Evolutionary conservation across 2,888 invertebrate species (phyloP).

Genomic region (Acanthococcus lagerstroemiae): DNA sequence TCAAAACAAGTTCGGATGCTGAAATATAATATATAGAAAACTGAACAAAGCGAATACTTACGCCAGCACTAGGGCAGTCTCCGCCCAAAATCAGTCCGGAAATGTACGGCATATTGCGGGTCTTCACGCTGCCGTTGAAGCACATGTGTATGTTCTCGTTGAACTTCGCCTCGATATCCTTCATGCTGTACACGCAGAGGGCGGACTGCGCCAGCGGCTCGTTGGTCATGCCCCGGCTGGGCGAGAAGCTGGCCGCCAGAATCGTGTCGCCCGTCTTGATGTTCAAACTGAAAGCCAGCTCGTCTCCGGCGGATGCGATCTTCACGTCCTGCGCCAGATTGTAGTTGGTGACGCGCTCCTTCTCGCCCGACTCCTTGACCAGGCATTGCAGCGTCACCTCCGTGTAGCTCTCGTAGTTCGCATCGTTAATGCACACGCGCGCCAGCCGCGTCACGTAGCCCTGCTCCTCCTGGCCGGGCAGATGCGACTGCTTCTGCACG

Average conservation of each 20-base stretch:
- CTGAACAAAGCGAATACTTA: constrained; percentile 41
- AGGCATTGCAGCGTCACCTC: constrained; percentile 88
- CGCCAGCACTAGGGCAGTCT: constrained; percentile 76
- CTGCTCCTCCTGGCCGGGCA: constrained; percentile 76
- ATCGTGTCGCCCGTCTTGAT: constrained; percentile 70
- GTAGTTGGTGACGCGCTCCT: constrained; percentile 52
- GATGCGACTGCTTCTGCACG: constrained; percentile 84
- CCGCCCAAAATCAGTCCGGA: constrained; percentile 85
- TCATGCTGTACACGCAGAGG: constrained; percentile 82
- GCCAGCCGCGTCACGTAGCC: constrained; percentile 84
- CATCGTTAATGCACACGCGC: constrained; percentile 87
- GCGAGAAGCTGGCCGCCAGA: constrained; percentile 78
- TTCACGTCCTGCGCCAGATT: constrained; percentile 90
- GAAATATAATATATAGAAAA: too few species aligned
- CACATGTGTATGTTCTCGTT: constrained; percentile 96
- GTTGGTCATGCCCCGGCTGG: constrained; percentile 77
- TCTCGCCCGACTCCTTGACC: constrained; percentile 51
- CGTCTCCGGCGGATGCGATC: constrained; percentile 71
- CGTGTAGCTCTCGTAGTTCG: constrained; percentile 91
- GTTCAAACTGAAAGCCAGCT: constrained; percentile 69
- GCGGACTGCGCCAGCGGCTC: constrained; percentile 76
- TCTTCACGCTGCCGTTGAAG: constrained; percentile 86
- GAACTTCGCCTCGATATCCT: constrained; percentile 83
- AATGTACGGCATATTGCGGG: constrained; percentile 83
- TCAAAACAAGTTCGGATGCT: too few species aligned